Evolutionary conservation across 2,113 vertebrate species (phyloP).

Genomic region (Chaetodon auriga): DNA sequence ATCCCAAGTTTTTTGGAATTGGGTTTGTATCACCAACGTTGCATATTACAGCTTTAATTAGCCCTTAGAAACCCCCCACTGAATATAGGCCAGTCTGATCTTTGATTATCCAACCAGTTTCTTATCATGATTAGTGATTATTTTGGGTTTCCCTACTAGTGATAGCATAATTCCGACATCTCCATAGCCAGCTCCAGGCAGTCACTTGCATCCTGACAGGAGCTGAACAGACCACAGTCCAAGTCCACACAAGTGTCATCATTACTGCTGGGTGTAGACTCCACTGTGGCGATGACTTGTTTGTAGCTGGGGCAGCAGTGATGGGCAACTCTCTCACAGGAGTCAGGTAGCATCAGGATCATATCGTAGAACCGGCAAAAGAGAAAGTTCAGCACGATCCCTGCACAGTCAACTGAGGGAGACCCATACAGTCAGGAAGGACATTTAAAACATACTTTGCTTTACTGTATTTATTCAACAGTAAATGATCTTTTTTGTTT

Average conservation of each 20-base stretch:
- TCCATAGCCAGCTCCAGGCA: slow-evolving; percentile 87
- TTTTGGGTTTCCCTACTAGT: slow-evolving; percentile 46
- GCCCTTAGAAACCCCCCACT: not conserved
- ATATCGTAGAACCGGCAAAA: slow-evolving; percentile 85
- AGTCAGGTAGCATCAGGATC: slow-evolving; percentile 76
- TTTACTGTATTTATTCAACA: not conserved
- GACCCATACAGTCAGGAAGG: slow-evolving; percentile 51
- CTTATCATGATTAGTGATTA: not conserved
- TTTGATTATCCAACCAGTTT: not conserved
- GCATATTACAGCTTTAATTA: not conserved
- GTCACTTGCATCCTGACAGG: slow-evolving; percentile 82
- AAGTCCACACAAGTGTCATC: slow-evolving; percentile 69
- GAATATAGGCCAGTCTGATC: not conserved
- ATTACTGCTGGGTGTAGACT: slow-evolving; percentile 49
- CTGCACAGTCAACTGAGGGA: slow-evolving; percentile 83
- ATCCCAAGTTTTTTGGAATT: too few species aligned
- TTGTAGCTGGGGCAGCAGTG: slow-evolving; percentile 77
- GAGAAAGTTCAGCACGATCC: slow-evolving; percentile 83
- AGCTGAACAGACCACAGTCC: slow-evolving; percentile 76
- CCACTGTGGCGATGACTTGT: slow-evolving; percentile 64
- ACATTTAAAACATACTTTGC: not conserved
- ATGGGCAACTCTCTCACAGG: slow-evolving; percentile 64
- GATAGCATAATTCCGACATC: slow-evolving; percentile 85
- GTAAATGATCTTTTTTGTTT: not conserved
- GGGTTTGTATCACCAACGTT: slow-evolving; percentile 5